Percentiles rank a stretch among this genome's conserved stretches.
Evolutionary conservation across 2,888 invertebrate species (phyloP).

Genomic region (Lasioglossum villosulum): DNA sequence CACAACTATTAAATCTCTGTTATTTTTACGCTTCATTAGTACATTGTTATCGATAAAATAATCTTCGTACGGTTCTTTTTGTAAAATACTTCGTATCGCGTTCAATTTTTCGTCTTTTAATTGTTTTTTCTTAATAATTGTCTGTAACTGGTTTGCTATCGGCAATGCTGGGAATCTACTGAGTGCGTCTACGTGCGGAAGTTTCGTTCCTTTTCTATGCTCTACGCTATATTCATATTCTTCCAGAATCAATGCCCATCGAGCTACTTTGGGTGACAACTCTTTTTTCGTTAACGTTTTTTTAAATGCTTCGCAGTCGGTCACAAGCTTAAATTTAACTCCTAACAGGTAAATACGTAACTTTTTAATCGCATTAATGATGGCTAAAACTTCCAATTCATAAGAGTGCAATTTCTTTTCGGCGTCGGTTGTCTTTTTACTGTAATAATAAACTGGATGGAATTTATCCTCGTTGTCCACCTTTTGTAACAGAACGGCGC

Average conservation of each 20-base stretch:
- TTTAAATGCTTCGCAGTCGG: not conserved
- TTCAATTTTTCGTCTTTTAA: too few relatives aligned
- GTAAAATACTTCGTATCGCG: not conserved
- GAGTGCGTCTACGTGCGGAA: not conserved
- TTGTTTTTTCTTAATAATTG: too few relatives aligned
- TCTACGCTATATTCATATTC: not conserved
- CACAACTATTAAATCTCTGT: not conserved
- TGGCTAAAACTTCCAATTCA: not conserved
- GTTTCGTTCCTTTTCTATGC: not conserved
- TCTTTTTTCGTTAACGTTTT: not conserved
- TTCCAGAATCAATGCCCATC: not conserved
- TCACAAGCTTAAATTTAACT: not conserved
- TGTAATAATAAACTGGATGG: slow-evolving; percentile 1
- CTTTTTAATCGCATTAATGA: not conserved
- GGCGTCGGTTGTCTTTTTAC: not conserved
- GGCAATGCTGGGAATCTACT: not conserved
- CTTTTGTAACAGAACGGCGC: not conserved
- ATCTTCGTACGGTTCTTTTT: not conserved
- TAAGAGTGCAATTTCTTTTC: not conserved
- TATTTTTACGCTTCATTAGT: not conserved
- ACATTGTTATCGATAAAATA: too few relatives aligned
- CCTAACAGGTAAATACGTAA: not conserved
- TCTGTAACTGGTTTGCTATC: not conserved
- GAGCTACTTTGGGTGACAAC: not conserved
- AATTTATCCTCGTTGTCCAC: not conserved